These are phyloP conservation scores for Cervus canadensis DNA, from an alignment of 2,113 vertebrate species.

Conservation along the genomic window DNA sequence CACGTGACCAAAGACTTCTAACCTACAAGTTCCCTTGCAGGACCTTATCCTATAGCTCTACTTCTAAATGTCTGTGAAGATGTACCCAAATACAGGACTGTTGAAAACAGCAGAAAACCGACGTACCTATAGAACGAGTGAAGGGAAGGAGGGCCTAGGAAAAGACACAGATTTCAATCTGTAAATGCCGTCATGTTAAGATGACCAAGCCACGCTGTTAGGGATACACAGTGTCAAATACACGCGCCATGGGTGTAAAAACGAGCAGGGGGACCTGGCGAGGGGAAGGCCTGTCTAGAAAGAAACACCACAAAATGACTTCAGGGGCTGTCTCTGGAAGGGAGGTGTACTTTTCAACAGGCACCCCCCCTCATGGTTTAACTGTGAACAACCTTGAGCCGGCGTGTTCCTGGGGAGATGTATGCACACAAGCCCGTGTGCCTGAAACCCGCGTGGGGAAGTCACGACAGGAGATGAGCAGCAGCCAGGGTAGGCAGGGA, in stretches of 20 bases:
- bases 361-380: background rate
- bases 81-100: background rate
- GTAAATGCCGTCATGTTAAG: background rate
- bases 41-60: background rate
- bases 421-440: fast-evolving
- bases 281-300: background rate
- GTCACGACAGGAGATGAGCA: background rate
- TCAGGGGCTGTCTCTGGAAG: background rate
- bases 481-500: background rate
- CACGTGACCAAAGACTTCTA: background rate
- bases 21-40: background rate
- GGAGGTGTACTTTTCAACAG: fast-evolving
- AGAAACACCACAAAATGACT: background rate
- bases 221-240: background rate
- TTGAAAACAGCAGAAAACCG: background rate
- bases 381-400: background rate
- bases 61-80: background rate
- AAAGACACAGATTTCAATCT: background rate
- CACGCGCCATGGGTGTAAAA: background rate
- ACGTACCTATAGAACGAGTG: no score
- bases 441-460: background rate
- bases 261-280: background rate
- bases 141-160: background rate
- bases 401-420: background rate
- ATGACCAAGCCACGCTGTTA: background rate